These are phyloP conservation scores for Zonotrichia albicollis DNA, from an alignment of 2,797 vertebrate species.

Conservation along the genomic window DNA sequence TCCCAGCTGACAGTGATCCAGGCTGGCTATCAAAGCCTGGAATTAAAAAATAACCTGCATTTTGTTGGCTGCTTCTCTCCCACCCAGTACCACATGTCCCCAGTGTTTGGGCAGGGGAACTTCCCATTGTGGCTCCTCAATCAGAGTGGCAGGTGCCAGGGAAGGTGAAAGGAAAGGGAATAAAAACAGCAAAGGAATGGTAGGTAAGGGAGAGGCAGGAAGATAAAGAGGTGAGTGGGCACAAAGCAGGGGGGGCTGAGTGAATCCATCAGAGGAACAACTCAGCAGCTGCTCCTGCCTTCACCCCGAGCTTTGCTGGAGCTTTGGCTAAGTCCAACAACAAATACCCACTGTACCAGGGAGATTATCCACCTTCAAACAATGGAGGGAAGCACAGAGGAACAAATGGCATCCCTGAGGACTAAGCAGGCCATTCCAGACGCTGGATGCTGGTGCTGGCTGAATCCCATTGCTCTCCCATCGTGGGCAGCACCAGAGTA, in stretches of 20 bases:
- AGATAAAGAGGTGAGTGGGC: conserved; percentile 17
- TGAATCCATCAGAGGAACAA: neutral
- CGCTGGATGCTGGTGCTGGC: neutral
- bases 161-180: neutral
- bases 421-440: neutral
- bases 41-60: neutral
- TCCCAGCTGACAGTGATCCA: neutral
- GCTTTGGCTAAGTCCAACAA: conserved; percentile 47
- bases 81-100: neutral
- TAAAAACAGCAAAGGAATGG: neutral
- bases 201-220: neutral
- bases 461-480: neutral
- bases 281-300: conserved; percentile 35
- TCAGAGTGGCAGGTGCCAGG: neutral
- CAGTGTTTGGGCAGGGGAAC: fast-evolving
- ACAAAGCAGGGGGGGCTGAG: neutral
- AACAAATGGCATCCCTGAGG: neutral
- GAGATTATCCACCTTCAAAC: conserved; percentile 40
- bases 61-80: neutral
- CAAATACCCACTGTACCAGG: conserved; percentile 40
- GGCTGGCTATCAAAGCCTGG: neutral
- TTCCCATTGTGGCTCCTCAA: neutral
- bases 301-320: conserved; percentile 20
- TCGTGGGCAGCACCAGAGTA: neutral
- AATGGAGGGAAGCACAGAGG: neutral